Evolutionary conservation across 2,797 vertebrate species (phyloP), one percentile per base, ranked within the genome.

Genomic region (Myotis planiceps): DNA sequence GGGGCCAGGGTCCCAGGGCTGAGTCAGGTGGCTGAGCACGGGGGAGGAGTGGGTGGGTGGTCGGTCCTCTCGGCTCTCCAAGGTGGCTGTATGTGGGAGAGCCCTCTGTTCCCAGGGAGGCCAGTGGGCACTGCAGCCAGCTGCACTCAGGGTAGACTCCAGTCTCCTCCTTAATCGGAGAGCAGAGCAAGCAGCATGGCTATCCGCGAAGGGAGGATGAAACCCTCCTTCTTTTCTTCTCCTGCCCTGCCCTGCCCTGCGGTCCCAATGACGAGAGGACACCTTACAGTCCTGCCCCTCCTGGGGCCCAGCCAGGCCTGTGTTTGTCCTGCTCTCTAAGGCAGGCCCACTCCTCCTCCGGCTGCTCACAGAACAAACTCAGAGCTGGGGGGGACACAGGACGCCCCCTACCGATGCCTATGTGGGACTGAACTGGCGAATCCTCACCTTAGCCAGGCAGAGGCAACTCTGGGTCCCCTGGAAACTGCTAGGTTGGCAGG

Each of bases 111-210:
- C 82, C 72, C 63, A n/a, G 75, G 51, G 68, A 69, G 74, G 68
- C 58, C 39, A 34, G 49, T 23, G 76, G 78, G 71, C 32, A 25
- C 55, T 42, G 51, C 55, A 49, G 88, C 65, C 51, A 47, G 69
- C 25, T 3, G 21, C 71, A 93, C 90, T 96, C 94, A 88, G 88
- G 93, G 80, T 29, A 81, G 94, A 93, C 72, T 39, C 82, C 53
- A 69, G 76, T 34, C 78, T 29, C 37, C 55, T 42, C 85, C 71
- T 65, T 21, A 8, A 18, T 6, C 12, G 74, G 74, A 93, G 74
- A 58, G 89, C 16, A 60, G 42, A 92, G 72, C 13, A 23, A 6
- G 53, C 82, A 19, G 84, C 49, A 13, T 0, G 21, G 19, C 18
- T 10, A 5, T 12, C 68, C 32, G 23, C 0, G 90, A 47, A 51